Evolutionary conservation across 1,140 invertebrate genomes (phyloP), one percentile per base, ranked within the genome.

Genomic region (Drosophila sp.): DNA sequence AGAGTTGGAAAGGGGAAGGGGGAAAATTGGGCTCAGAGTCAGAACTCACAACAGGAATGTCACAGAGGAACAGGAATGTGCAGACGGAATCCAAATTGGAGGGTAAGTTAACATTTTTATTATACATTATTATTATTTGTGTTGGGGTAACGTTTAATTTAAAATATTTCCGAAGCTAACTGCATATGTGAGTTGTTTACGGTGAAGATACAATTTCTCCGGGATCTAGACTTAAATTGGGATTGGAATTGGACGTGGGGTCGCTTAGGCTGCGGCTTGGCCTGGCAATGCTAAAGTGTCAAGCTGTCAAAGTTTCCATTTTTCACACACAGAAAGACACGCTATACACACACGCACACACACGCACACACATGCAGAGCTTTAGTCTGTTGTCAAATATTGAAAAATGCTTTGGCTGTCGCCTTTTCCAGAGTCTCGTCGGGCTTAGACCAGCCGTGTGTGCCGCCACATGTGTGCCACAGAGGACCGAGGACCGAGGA

Each of bases 261-360:
- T 32, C 14, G 40, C 9, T 18, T 11, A 16, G 38, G 9, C 11
- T 67, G 67, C 56, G 16, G 18, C 34, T 38, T 65, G 69, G 61
- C 41, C 25, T 41, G 71, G 56, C 65, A 73, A 61, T 54, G 50
- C 75, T 80, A 54, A 58, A 86, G 78, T 86, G 82, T 87, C 82
- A 87, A 89, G 76, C 82, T 87, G 82, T 87, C 82, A 87, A 87
- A 87, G 72, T 79, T 78, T 75, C 82, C 83, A 87, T 87, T 87
- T 89, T 82, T 87, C 82, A 87, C 73, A 78, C 63, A 73, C 65
- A 59, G 40, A 53, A 25, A 56, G 25, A 46, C 13, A 11, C 67
- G 64, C 54, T 58, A 61, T 54, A 57, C 18, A 57, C 50, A 18
- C n/a, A 50, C 53, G 48, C 48, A 43, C 62, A 64, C 29, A 58